Evolutionary conservation across 2,113 vertebrate genomes (phyloP).

Genomic region (Crotalus helleri): DNA sequence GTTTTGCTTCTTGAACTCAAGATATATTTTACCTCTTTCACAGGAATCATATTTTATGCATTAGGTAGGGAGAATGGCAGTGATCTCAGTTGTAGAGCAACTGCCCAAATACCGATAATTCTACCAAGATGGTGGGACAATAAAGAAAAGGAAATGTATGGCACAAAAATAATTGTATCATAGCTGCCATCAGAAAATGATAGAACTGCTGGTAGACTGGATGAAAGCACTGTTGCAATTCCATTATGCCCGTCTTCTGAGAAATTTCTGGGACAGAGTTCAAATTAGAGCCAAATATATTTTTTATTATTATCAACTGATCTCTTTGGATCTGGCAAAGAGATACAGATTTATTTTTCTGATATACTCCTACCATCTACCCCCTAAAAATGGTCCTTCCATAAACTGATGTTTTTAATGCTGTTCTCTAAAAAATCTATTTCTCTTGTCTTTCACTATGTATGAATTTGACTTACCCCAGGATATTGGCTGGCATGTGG

Average conservation of each 20-base stretch:
- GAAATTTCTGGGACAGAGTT: neutral
- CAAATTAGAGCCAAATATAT: neutral
- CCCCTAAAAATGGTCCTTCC: neutral
- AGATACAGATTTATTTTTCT: neutral
- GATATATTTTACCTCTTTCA: neutral
- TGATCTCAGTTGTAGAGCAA: neutral
- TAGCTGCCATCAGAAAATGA: neutral
- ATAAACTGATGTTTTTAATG: neutral
- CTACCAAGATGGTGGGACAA: neutral
- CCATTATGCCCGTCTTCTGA: neutral
- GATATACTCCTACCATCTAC: neutral
- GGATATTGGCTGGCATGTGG: constrained; percentile 99
- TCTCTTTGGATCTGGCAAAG: neutral
- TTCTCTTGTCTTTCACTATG: neutral
- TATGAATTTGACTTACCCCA: constrained; percentile 75
- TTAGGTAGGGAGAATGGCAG: neutral
- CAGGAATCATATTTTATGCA: neutral
- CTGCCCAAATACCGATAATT: neutral
- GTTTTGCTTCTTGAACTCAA: neutral
- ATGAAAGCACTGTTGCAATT: neutral
- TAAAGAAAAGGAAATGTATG: neutral
- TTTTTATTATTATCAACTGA: neutral
- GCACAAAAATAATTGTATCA: neutral
- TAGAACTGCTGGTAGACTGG: neutral
- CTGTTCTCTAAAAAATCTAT: neutral